These are phyloP conservation scores for Neolamprologus kungweensis DNA, from an alignment of 2,113 vertebrate species.

Conservation along the genomic window DNA sequence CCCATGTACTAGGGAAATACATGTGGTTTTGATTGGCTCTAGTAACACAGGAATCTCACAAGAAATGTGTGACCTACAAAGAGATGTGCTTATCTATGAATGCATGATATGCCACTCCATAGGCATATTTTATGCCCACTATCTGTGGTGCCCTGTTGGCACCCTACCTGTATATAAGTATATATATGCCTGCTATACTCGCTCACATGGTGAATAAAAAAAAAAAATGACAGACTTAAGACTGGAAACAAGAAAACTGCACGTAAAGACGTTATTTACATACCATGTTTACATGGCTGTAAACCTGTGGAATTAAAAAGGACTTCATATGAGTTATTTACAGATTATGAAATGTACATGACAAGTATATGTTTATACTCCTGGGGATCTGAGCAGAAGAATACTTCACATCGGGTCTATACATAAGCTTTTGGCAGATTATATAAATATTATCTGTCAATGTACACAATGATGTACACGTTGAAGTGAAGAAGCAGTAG, in stretches of 20 bases:
- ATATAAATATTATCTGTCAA: background rate
- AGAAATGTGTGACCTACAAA: background rate
- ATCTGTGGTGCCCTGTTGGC: background rate
- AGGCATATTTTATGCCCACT: background rate
- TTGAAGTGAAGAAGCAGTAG: background rate
- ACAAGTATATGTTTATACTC: background rate
- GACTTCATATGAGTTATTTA: background rate
- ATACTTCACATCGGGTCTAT: background rate
- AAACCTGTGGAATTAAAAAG: background rate
- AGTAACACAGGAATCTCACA: background rate
- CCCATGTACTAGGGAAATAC: background rate
- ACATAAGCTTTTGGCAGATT: background rate
- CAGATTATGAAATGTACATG: background rate
- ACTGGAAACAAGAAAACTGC: background rate
- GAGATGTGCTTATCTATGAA: background rate
- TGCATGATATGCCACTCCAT: background rate
- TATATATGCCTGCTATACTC: background rate
- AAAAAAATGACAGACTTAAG: background rate
- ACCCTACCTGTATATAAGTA: background rate
- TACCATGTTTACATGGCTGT: background rate
- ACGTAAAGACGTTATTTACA: background rate
- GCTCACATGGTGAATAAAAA: background rate
- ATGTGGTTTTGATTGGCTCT: background rate
- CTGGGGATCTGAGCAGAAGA: background rate
- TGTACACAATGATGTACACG: background rate